Percentiles rank a stretch among this genome's conserved stretches.
Conservation (phyloP, 2,888 invertebrate genomes). For the Idaea straminata region DNA sequence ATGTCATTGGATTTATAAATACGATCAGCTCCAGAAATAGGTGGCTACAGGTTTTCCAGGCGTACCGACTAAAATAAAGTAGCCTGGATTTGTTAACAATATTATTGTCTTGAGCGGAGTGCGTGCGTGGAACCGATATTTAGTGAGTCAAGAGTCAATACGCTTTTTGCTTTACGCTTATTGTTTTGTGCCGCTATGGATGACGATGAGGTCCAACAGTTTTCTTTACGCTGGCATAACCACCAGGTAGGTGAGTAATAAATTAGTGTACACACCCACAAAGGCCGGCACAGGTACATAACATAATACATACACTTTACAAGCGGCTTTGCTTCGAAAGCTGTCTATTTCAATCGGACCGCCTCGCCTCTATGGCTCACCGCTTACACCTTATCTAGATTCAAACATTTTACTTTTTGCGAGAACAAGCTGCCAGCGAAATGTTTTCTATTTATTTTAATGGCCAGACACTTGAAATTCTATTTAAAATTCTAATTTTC, state of each 20-base stretch:
- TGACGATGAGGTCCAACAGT: constrained; percentile 86
- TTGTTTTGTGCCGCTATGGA: constrained; percentile 61
- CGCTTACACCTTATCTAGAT: background rate
- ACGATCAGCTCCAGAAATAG: constrained; percentile 81
- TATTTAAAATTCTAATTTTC: constrained; percentile 1
- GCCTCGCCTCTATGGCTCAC: constrained; percentile 10
- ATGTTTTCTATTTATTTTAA: constrained; percentile 1
- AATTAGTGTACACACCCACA: constrained; percentile 55
- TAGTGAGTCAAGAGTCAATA: constrained; percentile 43
- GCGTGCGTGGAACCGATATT: constrained; percentile 47
- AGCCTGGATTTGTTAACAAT: constrained; percentile 80
- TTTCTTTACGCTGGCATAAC: constrained; percentile 93
- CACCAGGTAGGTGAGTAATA: constrained; percentile 84
- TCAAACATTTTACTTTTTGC: constrained; percentile 1
- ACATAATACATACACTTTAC: constrained; percentile 34
- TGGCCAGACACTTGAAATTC: constrained; percentile 1
- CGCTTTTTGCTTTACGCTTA: constrained; percentile 52
- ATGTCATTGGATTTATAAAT: constrained; percentile 81
- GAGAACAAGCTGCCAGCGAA: background rate
- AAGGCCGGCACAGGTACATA: constrained; percentile 44
- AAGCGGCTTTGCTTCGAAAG: background rate
- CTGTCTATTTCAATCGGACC: constrained; percentile 30
- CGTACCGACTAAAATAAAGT: constrained; percentile 79
- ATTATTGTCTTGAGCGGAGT: constrained; percentile 70
- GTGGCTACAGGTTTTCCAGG: constrained; percentile 81